These are phyloP conservation scores for Raillietiella orientalis DNA, from an alignment of 2,888 invertebrate species.

Conservation along the genomic window DNA sequence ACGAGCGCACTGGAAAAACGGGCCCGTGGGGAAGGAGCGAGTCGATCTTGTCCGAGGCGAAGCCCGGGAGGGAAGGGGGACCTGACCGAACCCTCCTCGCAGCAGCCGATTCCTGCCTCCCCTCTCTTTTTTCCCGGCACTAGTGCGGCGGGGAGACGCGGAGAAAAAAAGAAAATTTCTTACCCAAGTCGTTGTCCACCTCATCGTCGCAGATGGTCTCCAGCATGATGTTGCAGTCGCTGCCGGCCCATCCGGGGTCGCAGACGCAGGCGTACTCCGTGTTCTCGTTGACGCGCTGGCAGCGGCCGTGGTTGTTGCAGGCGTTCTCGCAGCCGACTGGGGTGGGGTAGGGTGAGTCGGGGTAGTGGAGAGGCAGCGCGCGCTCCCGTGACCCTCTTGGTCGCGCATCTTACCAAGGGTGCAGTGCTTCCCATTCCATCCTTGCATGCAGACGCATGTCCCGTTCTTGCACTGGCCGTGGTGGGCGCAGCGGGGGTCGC, in stretches of 20 bases:
- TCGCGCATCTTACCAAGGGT: constrained; percentile 29
- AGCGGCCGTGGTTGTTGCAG: constrained; percentile 79
- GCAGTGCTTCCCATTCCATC: constrained; percentile 97
- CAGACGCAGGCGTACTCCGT: constrained; percentile 81
- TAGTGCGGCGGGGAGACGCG: not conserved
- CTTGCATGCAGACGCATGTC: constrained; percentile 73
- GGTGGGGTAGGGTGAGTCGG: too few relatives aligned
- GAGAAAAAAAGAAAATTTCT: constrained; percentile 5
- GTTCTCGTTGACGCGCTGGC: constrained; percentile 36
- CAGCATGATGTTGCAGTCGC: constrained; percentile 61
- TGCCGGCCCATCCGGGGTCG: constrained; percentile 79
- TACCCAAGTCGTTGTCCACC: constrained; percentile 90
- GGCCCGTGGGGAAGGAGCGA: too few relatives aligned
- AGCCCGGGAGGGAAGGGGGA: too few relatives aligned
- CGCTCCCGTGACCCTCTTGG: too few relatives aligned
- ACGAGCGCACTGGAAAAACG: too few relatives aligned
- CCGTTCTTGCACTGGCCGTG: constrained; percentile 96
- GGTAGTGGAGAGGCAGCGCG: too few relatives aligned
- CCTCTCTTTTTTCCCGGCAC: too few relatives aligned
- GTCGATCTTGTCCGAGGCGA: too few relatives aligned
- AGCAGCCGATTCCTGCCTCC: too few relatives aligned
- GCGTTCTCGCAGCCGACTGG: constrained; percentile 37
- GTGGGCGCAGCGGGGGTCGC: constrained; percentile 29
- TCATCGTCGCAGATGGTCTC: constrained; percentile 81
- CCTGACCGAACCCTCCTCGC: too few relatives aligned